Base-by-base conservation (phyloP, 1,140 invertebrate species). In the Asbolus verrucosus region DNA sequence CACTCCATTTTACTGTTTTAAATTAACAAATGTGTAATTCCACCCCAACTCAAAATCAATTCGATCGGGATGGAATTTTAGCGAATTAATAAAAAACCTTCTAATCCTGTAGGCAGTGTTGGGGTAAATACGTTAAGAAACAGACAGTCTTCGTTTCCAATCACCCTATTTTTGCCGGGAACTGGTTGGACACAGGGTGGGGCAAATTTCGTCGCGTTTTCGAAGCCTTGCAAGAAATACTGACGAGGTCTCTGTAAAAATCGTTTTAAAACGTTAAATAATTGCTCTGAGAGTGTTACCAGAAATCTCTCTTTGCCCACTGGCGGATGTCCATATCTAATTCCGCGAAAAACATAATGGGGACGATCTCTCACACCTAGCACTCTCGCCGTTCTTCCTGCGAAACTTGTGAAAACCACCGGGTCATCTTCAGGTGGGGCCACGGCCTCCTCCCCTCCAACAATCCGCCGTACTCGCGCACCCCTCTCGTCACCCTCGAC, bases 71-170 rank as follows among this genome's bases (percentile, higher is more conserved):
- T n/a, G n/a, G 9, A 60, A 24, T 4, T 31, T 27, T 11, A 24
- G 15, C 27, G 4, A 0, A 13, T 60, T 27, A 18, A 21, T 11
- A 4, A 27, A 59, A 38, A 69, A 76, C 80, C 80, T 76, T 81
- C 83, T 6, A 80, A 81, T 60, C 83, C 79, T 54, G 86, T 83
- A 0, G 86, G 87, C 63, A 88, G 82, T 27, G 81, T 79, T 15
- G 92, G 93, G 0, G 90, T 88, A 77, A 93, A 94, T 6, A 96
- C 84, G 78, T 96, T 94, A 1, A 95, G 81, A 70, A 90, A 92
- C 6, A 95, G 81, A 79, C 94, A 96, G 81, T 96, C 92, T 74
- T 92, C 91, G 30, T 83, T 85, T 13, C 87, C 87, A 1, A 87
- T 78, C 4, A 87, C 71, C n/a, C 21, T 50, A 30, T 75, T 73